Evolutionary conservation across 2,113 vertebrate species (phyloP), one percentile per base, ranked within the genome.

Genomic region (Nothobranchius kuhntae): DNA sequence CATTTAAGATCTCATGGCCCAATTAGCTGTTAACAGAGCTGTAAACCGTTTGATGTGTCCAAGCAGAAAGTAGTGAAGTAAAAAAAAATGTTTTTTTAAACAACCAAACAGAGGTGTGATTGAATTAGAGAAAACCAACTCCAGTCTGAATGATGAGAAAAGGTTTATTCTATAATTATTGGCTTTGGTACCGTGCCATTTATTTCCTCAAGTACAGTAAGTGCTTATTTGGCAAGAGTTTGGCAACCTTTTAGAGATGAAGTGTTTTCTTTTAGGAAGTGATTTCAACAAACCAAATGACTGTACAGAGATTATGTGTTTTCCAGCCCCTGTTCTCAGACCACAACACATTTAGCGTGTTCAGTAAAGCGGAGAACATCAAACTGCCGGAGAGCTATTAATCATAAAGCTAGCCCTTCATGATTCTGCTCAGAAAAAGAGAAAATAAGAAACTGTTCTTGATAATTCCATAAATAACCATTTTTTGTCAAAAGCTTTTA

Each of bases 181-280:
- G 83, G 83, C 87, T 65, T 59, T 63, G 62, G 62, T 68, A 83
- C 85, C 61, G 64, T 68, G 68, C 64, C 57, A 68, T 85, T 84
- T 86, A 83, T 90, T 83, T 77, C 77, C 66, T 61, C 17, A 57
- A 82, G 68, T 73, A 75, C 79, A 77, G 81, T 88, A 82, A 90
- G 89, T 90, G 89, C 84, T 89, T 88, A 88, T 89, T 90, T 92
- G 91, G 89, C 89, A 90, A 77, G 61, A 70, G 74, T 73, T 55
- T 61, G 66, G 64, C 71, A 78, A 69, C 63, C 71, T 78, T 64
- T 87, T 75, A 76, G 57, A 55, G 66, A 84, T 76, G 65, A 87
- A 85, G 80, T 75, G 72, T 80, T 87, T 86, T 74, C 77, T 84
- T 86, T 84, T 44, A 63, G 70, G 42, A 82, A 82, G 70, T 65